Evolutionary conservation across 2,113 vertebrate genomes (phyloP).

Genomic region (Dasypus novemcinctus): DNA sequence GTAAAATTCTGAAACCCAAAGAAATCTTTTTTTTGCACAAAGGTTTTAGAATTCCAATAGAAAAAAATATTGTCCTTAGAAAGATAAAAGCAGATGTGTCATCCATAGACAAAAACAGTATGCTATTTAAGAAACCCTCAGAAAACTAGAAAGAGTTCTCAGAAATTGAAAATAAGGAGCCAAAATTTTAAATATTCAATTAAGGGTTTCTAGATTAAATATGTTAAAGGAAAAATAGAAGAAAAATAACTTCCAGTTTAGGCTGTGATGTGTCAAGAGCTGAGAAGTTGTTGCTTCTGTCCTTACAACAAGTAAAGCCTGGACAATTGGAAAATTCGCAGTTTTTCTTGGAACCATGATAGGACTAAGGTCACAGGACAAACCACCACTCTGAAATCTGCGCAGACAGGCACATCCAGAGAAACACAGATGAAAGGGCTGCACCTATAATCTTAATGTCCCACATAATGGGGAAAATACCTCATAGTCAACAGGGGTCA

Average conservation of each 20-base stretch:
- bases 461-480: too few species aligned
- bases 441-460: too few species aligned
- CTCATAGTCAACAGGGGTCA: too few species aligned
- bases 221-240: not conserved
- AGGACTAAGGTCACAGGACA: too few species aligned
- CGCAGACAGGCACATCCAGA: too few species aligned
- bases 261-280: not conserved
- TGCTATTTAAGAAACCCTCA: not conserved
- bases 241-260: not conserved
- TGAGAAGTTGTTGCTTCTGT: not conserved
- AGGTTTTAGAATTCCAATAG: not conserved
- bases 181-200: not conserved
- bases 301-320: not conserved
- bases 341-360: too few species aligned
- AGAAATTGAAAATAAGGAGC: not conserved
- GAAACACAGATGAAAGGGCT: too few species aligned
- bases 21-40: not conserved
- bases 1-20: not conserved
- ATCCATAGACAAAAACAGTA: not conserved
- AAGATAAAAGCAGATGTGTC: not conserved
- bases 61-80: not conserved
- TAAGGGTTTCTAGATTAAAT: not conserved
- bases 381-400: too few species aligned
- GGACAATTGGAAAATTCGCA: not conserved
- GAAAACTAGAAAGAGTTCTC: not conserved